A percentile compares a stretch with the other conserved stretches of the same genome.
phyloP scores from a whole-genome alignment of 2,113 vertebrate species.

The Nerophis ophidion region DNA sequence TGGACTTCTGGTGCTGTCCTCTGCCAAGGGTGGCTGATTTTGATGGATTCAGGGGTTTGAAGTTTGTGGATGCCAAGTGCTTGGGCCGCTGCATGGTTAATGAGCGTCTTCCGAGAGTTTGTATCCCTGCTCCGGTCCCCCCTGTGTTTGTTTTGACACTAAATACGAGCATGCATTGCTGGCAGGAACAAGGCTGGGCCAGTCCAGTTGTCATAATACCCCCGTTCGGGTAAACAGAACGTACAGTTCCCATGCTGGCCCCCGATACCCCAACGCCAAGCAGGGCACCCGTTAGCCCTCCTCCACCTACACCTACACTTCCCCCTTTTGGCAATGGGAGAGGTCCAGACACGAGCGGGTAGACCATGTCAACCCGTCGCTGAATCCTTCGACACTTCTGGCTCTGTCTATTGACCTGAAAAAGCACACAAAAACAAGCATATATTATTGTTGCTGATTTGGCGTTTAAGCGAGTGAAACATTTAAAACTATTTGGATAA shows the following conservation, averaged over 20 bases:
- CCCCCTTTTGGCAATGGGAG: slow-evolving; percentile 71
- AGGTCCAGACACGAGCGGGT: slow-evolving; percentile 76
- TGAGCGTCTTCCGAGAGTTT: slow-evolving; percentile 57
- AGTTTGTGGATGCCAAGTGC: slow-evolving; percentile 8
- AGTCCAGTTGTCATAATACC: slow-evolving; percentile 39
- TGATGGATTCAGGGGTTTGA: slow-evolving; percentile 47
- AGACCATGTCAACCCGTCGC: slow-evolving; percentile 77
- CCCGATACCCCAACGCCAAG: slow-evolving; percentile 65
- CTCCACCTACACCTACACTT: slow-evolving; percentile 27
- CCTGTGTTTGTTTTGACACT: slow-evolving; percentile 75
- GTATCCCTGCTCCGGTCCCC: slow-evolving; percentile 30
- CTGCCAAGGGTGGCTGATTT: slow-evolving; percentile 53
- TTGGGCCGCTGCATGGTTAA: slow-evolving; percentile 55
- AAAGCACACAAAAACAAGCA: background rate
- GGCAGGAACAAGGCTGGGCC: slow-evolving; percentile 79
- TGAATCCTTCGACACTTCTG: slow-evolving; percentile 78
- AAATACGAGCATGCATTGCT: slow-evolving; percentile 86
- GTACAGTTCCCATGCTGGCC: slow-evolving; percentile 40
- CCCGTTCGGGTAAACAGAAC: slow-evolving; percentile 49
- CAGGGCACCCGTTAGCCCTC: slow-evolving; percentile 62
- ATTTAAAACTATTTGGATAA: background rate
- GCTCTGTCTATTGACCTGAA: slow-evolving; percentile 89
- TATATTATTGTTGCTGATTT: background rate
- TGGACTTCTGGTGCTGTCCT: slow-evolving; percentile 50
- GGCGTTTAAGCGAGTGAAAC: background rate